Evolutionary conservation across 2,797 vertebrate genomes (phyloP).

Genomic region (Acanthopagrus latus): DNA sequence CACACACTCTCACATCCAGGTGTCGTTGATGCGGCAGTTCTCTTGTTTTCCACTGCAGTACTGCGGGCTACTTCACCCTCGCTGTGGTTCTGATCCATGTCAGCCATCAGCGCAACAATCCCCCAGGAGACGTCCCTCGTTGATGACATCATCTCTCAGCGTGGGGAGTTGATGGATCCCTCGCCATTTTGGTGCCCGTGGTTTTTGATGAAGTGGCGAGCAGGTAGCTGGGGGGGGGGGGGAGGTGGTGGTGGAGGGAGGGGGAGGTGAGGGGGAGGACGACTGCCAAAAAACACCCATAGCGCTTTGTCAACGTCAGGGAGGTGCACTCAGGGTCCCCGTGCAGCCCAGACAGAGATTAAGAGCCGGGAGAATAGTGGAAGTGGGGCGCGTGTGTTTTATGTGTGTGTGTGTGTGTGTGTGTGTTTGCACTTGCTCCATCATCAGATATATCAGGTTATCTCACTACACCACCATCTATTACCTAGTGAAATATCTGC

Average conservation of each 20-base stretch:
- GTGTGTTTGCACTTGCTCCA: slow-evolving; percentile 48
- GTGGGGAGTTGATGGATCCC: slow-evolving; percentile 80
- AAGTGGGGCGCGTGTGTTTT: slow-evolving; percentile 49
- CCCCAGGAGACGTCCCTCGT: slow-evolving; percentile 69
- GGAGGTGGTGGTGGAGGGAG: too few species aligned
- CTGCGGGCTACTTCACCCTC: slow-evolving; percentile 24
- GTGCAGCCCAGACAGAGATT: slow-evolving; percentile 78
- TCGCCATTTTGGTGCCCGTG: slow-evolving; percentile 70
- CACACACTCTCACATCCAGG: background rate
- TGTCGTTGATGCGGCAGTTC: slow-evolving; percentile 9
- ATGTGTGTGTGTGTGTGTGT: slow-evolving; percentile 38
- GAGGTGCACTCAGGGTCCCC: slow-evolving; percentile 75
- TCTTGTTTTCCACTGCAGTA: slow-evolving; percentile 33
- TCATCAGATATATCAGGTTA: slow-evolving; percentile 75
- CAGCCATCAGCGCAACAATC: slow-evolving; percentile 61
- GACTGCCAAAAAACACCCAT: slow-evolving; percentile 76
- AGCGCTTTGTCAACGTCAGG: slow-evolving; percentile 83
- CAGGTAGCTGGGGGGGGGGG: slow-evolving; percentile 69
- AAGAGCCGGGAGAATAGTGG: slow-evolving; percentile 64
- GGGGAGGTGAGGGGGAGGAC: slow-evolving; percentile 56
- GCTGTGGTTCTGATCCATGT: slow-evolving; percentile 65
- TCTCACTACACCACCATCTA: slow-evolving; percentile 70
- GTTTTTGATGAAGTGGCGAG: slow-evolving; percentile 81
- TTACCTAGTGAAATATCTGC: slow-evolving; percentile 69
- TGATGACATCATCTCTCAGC: slow-evolving; percentile 84